A percentile compares a stretch with the other conserved stretches of the same genome.
Conservation (phyloP, 2,797 vertebrate species). For the Darevskia nairensis region DNA sequence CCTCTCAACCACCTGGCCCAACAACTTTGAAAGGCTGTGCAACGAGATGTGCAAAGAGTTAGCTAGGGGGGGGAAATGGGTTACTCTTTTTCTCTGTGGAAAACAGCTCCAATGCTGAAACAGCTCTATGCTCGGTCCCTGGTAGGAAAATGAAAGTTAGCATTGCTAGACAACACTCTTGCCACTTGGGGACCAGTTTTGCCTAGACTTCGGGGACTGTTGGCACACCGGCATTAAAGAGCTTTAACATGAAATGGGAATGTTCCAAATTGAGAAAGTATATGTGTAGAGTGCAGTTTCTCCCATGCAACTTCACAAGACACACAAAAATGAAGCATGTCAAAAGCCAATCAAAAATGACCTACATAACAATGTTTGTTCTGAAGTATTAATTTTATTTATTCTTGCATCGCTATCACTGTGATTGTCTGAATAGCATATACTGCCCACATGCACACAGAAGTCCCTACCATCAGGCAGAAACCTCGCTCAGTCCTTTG, state of each 20-base stretch:
- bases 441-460: not conserved
- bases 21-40: too few species aligned
- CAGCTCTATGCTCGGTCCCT: not conserved
- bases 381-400: not conserved
- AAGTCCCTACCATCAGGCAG: too few species aligned
- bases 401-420: not conserved
- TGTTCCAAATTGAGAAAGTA: not conserved
- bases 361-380: not conserved
- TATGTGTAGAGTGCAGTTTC: not conserved
- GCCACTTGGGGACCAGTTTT: not conserved
- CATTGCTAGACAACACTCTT: slow-evolving; percentile 9
- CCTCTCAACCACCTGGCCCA: too few species aligned
- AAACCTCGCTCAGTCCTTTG: too few species aligned
- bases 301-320: not conserved
- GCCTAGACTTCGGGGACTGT: not conserved
- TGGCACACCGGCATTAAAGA: not conserved
- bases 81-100: not conserved
- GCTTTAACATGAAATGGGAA: not conserved
- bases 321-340: not conserved
- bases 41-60: not conserved
- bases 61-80: not conserved
- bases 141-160: slow-evolving; percentile 20
- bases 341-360: not conserved
- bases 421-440: not conserved
- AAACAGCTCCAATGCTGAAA: not conserved